Conservation (phyloP, 2,113 vertebrate species). For the Bujurquina vittata region DNA sequence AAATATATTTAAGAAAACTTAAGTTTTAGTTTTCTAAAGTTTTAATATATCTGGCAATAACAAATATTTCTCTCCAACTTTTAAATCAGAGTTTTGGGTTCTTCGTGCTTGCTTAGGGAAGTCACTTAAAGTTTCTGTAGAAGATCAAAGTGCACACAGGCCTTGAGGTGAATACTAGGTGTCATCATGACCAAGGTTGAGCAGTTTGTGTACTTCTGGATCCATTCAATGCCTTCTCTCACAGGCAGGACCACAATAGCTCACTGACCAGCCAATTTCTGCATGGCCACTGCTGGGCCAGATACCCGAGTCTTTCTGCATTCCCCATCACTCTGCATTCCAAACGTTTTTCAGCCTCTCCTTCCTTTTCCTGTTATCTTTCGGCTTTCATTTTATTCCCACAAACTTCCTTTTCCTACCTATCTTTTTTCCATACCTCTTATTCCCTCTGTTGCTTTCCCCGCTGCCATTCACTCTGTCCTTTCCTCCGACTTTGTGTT, state of each 20-base stretch:
- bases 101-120: slow-evolving; percentile 11
- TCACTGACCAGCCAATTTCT: slow-evolving; percentile 41
- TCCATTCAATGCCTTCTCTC: slow-evolving; percentile 18
- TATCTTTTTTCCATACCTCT: slow-evolving; percentile 31
- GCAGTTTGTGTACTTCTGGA: slow-evolving; percentile 32
- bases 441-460: slow-evolving; percentile 23
- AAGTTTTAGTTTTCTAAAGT: neutral
- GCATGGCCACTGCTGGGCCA: slow-evolving; percentile 11
- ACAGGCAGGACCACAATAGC: slow-evolving; percentile 43
- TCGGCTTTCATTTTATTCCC: slow-evolving; percentile 21
- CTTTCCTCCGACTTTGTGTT: slow-evolving; percentile 41
- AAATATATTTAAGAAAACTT: neutral
- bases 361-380: slow-evolving; percentile 33
- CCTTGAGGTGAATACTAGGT: slow-evolving; percentile 5
- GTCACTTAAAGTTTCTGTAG: slow-evolving; percentile 25
- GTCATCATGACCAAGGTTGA: slow-evolving; percentile 25
- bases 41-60: too few species aligned
- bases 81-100: slow-evolving; percentile 30
- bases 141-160: slow-evolving; percentile 20
- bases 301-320: slow-evolving; percentile 25
- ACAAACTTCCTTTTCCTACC: slow-evolving; percentile 12
- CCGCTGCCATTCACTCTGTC: slow-evolving; percentile 36
- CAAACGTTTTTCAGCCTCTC: neutral
- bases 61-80: neutral
- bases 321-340: slow-evolving; percentile 24